These are phyloP conservation scores for Porphyrio hochstetteri DNA, from an alignment of 2,113 vertebrate genomes.

Conservation along the genomic window DNA sequence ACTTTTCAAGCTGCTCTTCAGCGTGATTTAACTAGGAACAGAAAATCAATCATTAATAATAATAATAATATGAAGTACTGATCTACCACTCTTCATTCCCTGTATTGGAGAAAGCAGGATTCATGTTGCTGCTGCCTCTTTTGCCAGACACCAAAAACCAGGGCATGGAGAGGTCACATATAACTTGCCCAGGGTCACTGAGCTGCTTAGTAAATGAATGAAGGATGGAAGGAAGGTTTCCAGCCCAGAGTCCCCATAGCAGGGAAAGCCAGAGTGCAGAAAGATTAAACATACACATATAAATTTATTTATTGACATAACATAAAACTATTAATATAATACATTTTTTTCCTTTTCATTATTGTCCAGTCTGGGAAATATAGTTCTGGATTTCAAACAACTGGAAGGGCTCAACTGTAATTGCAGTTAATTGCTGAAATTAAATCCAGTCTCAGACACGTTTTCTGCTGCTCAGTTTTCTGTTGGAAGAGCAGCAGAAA, in stretches of 20 bases:
- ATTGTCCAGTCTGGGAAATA: background rate
- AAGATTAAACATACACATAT: background rate
- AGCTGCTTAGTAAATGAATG: background rate
- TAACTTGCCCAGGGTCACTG: background rate
- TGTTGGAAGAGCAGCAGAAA: background rate
- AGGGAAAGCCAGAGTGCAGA: background rate
- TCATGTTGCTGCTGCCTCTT: background rate
- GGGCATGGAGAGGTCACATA: background rate
- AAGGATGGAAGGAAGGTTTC: background rate
- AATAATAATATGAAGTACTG: background rate
- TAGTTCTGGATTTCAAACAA: background rate
- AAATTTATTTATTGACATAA: background rate
- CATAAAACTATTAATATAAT: background rate
- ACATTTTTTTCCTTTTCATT: background rate
- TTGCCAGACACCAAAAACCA: background rate
- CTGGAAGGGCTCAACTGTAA: background rate
- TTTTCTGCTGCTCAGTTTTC: background rate
- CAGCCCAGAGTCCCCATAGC: background rate
- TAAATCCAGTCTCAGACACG: background rate
- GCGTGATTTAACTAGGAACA: background rate
- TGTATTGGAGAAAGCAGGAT: background rate
- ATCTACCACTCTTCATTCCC: background rate
- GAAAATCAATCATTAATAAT: slow-evolving; percentile 6
- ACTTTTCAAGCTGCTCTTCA: background rate
- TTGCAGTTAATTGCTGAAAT: background rate